phyloP scores from a whole-genome alignment of 2,888 invertebrate species.

The Plusia festucae region DNA sequence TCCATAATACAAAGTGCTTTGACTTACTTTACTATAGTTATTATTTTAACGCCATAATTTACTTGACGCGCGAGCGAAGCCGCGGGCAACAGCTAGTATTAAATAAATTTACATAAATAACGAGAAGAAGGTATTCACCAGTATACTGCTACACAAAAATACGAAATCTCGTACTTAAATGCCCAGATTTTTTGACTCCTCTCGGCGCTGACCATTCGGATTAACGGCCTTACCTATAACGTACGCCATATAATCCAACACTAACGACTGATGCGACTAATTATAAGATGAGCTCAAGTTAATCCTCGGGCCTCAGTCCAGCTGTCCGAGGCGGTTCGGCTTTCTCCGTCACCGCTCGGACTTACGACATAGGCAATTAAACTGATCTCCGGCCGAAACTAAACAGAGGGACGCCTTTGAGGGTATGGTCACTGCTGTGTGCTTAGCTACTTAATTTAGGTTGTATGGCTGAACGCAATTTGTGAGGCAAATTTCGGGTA shows the following conservation, averaged over 20 bases:
- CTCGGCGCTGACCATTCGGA: background rate
- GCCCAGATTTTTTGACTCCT: slow-evolving; percentile 32
- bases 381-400: slow-evolving; percentile 56
- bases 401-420: slow-evolving; percentile 59
- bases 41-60: no score
- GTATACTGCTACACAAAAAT: background rate
- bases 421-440: slow-evolving; percentile 50
- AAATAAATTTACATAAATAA: no score
- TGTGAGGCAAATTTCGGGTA: slow-evolving; percentile 48
- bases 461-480: slow-evolving; percentile 50
- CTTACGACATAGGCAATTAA: slow-evolving; percentile 61
- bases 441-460: slow-evolving; percentile 58
- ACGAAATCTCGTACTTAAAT: slow-evolving; percentile 22
- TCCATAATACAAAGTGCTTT: no score
- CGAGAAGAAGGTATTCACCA: no score
- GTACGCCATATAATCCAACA: slow-evolving; percentile 50
- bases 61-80: no score
- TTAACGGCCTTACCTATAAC: slow-evolving; percentile 12
- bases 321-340: slow-evolving; percentile 45
- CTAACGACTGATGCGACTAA: slow-evolving; percentile 58
- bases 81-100: no score
- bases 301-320: slow-evolving; percentile 55
- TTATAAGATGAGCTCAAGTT: slow-evolving; percentile 69
- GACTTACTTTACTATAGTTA: no score
- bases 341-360: slow-evolving; percentile 54